These are phyloP conservation scores for Argya squamiceps DNA, from an alignment of 2,797 vertebrate genomes.

Conservation along the genomic window DNA sequence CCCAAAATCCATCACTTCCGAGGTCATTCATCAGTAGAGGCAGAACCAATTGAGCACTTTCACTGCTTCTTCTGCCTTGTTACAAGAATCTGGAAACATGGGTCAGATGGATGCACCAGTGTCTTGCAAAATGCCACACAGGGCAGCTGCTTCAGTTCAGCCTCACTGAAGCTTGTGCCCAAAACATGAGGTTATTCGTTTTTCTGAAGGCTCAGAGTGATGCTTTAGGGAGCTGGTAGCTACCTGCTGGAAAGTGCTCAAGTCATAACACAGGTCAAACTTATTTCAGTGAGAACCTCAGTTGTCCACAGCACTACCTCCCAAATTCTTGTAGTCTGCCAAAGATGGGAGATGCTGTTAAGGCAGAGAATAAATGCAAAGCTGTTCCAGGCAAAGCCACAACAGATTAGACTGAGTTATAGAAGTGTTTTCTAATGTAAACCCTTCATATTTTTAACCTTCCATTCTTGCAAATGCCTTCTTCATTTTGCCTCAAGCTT, in stretches of 20 bases:
- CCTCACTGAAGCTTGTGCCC: not conserved
- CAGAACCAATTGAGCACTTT: accelerated
- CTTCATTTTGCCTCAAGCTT: not conserved
- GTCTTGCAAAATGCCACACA: not conserved
- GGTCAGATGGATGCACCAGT: not conserved
- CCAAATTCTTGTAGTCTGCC: not conserved
- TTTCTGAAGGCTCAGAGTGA: not conserved
- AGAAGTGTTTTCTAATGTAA: not conserved
- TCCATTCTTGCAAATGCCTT: not conserved
- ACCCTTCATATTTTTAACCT: not conserved
- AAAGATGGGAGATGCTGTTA: not conserved
- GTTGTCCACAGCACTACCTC: not conserved
- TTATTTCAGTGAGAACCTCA: not conserved
- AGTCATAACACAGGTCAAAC: not conserved
- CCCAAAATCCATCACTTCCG: not conserved
- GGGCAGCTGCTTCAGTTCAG: not conserved
- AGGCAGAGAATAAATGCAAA: not conserved
- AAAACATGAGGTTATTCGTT: not conserved
- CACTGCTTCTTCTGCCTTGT: not conserved
- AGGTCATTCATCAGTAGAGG: not conserved
- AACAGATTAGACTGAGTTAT: not conserved
- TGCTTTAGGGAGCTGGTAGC: not conserved
- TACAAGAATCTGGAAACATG: not conserved
- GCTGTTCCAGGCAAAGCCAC: not conserved
- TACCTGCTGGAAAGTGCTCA: not conserved